Evolutionary conservation across 2,113 vertebrate genomes (phyloP).

Genomic region (Melanerpes aurifrons): DNA sequence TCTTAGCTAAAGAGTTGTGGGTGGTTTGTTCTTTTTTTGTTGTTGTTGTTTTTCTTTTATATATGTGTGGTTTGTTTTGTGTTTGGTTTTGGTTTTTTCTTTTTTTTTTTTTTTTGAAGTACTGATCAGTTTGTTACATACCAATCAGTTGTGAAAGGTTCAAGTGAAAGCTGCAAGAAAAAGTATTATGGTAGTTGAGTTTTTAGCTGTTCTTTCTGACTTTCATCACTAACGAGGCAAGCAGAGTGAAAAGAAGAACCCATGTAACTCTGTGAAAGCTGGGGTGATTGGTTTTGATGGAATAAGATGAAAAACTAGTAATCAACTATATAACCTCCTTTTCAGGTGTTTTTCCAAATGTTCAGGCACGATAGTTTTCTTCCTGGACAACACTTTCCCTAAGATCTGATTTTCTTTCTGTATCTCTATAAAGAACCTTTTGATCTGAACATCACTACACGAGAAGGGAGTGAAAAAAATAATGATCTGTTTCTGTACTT

Average conservation of each 20-base stretch:
- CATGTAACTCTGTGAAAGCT: background rate
- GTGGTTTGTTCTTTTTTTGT: too few relatives aligned
- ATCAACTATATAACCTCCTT: background rate
- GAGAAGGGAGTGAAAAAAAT: conserved; percentile 49
- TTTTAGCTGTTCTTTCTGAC: background rate
- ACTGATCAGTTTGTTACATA: background rate
- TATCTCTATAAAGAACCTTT: background rate
- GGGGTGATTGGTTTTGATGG: background rate
- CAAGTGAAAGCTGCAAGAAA: background rate
- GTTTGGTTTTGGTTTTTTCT: too few relatives aligned
- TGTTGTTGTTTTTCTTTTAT: background rate
- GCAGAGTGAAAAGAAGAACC: background rate
- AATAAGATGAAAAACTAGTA: background rate
- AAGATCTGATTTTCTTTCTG: background rate
- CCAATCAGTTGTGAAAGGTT: background rate
- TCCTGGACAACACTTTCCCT: background rate
- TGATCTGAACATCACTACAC: conserved; percentile 28
- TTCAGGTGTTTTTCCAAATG: background rate
- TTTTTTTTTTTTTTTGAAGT: too few relatives aligned
- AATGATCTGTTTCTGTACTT: conserved; percentile 24
- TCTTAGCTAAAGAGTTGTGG: background rate
- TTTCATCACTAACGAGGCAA: background rate
- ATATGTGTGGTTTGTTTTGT: too few relatives aligned
- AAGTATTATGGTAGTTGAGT: background rate
- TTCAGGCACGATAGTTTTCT: background rate